Percentiles rank a stretch among this genome's conserved stretches.
These are phyloP conservation scores for Chrysogorgia sp. DNA, from an alignment of 92 coral and sea anemone species.

Conservation along the genomic window DNA sequence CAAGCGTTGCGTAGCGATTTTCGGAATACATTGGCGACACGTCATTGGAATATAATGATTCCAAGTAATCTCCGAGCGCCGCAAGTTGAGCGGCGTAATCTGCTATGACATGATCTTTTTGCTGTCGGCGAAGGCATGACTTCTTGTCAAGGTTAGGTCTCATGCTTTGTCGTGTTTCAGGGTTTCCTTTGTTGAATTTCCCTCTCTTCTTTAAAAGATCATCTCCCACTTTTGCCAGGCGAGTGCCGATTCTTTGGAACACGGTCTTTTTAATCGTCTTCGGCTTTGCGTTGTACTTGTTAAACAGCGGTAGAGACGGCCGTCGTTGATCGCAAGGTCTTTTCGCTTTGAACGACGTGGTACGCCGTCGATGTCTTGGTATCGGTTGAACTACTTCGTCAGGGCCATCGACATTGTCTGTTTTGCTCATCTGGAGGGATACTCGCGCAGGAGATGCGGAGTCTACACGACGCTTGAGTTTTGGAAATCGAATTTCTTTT, in stretches of 20 bases:
- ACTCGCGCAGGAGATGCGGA: not conserved
- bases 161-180: not conserved
- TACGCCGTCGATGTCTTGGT: conserved; percentile 18
- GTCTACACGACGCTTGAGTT: not conserved
- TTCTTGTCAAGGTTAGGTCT: not conserved
- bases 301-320: conserved; percentile 6
- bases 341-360: conserved; percentile 16
- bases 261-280: not conserved
- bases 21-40: not conserved
- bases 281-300: conserved; percentile 5
- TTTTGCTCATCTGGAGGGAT: not conserved
- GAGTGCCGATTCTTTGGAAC: conserved; percentile 27
- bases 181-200: not conserved
- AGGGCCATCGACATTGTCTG: not conserved
- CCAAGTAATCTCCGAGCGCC: conserved; percentile 14
- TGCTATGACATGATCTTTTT: not conserved
- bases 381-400: not conserved
- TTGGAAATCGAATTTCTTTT: too few relatives aligned
- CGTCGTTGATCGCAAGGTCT: conserved; percentile 15
- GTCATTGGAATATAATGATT: conserved; percentile 14
- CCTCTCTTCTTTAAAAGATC: conserved; percentile 3
- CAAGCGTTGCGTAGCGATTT: not conserved
- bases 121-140: not conserved
- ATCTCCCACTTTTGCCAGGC: conserved; percentile 27
- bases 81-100: conserved; percentile 7